A percentile compares a stretch with the other conserved stretches of the same genome.
Evolutionary conservation across 2,797 vertebrate species (phyloP).

Genomic region (Sciaenops ocellatus): DNA sequence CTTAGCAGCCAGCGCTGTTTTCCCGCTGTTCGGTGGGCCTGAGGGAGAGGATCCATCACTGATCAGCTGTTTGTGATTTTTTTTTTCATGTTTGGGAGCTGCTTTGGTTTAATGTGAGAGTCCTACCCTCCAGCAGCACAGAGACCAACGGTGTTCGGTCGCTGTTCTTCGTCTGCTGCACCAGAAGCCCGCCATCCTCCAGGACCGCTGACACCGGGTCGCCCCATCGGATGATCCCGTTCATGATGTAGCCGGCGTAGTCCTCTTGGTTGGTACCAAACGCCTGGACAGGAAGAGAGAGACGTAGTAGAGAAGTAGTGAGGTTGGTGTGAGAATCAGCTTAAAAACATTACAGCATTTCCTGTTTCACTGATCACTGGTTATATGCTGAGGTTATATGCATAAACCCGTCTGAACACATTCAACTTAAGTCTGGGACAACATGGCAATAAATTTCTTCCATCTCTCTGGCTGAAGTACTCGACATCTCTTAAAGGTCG

Average conservation of each 20-base stretch:
- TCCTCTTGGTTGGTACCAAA: constrained; percentile 98
- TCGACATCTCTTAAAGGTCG: too few relatives aligned
- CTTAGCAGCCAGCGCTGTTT: constrained; percentile 94
- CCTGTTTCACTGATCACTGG: too few relatives aligned
- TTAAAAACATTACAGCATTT: too few relatives aligned
- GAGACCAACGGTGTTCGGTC: constrained; percentile 96
- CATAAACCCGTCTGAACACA: too few relatives aligned
- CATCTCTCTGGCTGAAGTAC: too few relatives aligned
- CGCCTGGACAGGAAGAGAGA: constrained; percentile 81
- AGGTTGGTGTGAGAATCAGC: too few relatives aligned
- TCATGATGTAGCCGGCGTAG: constrained; percentile 97
- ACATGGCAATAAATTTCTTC: too few relatives aligned
- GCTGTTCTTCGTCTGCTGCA: constrained; percentile 96
- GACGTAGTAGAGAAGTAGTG: neutral
- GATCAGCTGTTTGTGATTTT: neutral
- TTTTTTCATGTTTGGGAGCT: neutral
- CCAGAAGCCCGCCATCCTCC: constrained; percentile 93
- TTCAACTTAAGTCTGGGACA: too few relatives aligned
- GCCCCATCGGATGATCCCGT: constrained; percentile 96
- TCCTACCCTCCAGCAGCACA: constrained; percentile 93
- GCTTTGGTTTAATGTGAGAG: neutral
- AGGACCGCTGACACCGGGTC: constrained; percentile 92
- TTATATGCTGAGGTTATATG: too few relatives aligned
- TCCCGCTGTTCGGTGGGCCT: constrained; percentile 97
- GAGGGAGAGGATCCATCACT: constrained; percentile 8